Base-by-base conservation (phyloP, 2,888 invertebrate species). In the Nipponacmea schrenckii region DNA sequence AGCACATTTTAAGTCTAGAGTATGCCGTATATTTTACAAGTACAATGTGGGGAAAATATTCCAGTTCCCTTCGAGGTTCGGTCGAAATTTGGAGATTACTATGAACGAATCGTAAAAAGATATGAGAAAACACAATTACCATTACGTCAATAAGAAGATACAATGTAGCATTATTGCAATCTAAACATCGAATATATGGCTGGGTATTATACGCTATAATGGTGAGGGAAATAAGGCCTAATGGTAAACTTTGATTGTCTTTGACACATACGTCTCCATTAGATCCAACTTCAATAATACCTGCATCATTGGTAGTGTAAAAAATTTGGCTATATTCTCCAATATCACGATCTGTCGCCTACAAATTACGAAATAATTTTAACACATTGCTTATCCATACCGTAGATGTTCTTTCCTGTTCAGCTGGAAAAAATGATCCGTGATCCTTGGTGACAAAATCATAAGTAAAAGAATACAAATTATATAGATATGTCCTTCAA, bases 271-370 rank as follows among this genome's bases (percentile, higher is more conserved):
- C 56, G n/a, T 44, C 45, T 15, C 68, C 68, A 39, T 69, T 56
- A 44, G 1, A 24, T 20, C 39, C 17, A 7, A 69, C 68, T 26
- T 62, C 44, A 24, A 69, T 46, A 7, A 46, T 44, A 15, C 10
- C n/a, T n/a, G 68, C n/a, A 62, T 63, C 63, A 62, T 20, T 62
- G 7, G 20, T 45, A 14, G 45, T 39, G 44, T 72, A 72, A 20
- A 45, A n/a, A 12, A 72, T 50, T 17, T 64, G 4, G 15, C 24
- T 63, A 67, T 72, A 69, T 10, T n/a, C 20, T 20, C 50, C 50
- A 14, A 46, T 68, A 67, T 72, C 72, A 24, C 10, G 3, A 24
- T 72, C 72, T n/a, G 7, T 20, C 7, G 72, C 65, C 12, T 26
- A 8, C 20, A 67, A 64, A 62, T 70, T n/a, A 20, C 27, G 0